Evolutionary conservation across 2,797 vertebrate species (phyloP), one percentile per base, ranked within the genome.

Genomic region (Psittacula echo): DNA sequence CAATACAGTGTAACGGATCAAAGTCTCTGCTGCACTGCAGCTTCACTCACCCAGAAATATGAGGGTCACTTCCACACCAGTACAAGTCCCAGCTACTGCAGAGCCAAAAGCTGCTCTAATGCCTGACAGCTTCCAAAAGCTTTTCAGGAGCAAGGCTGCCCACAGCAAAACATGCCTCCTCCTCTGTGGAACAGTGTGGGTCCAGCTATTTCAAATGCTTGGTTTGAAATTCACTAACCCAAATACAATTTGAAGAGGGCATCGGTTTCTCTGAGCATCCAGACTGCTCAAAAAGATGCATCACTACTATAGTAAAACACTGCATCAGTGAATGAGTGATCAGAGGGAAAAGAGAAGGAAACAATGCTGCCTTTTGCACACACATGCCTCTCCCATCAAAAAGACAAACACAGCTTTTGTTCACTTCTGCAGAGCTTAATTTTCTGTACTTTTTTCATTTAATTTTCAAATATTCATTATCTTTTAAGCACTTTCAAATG

Each of bases 1-100:
- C 37, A 44, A 50, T 90, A 66, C 54, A 86, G 91, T 48, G 34
- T 80, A 90, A 89, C 62, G 65, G 67, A 91, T 94, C 80, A 92
- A 92, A 90, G 74, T 71, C 64, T 92, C 37, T 80, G 67, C 80
- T 93, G 71, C 65, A 32, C 74, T 93, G 87, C 32, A 80, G 68
- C 42, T 95, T 85, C 86, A 85, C 65, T 96, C 83, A 93, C 67
- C 89, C 91, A 94, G 93, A 96, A 97, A 85, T 51, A 65, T 2
- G 77, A 85, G 47, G 77, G 70, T 82, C 76, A 56, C 18, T 72
- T 93, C 60, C 68, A 3, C 82, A 68, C 48, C 90, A 94, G 53
- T 62, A 73, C 61, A 61, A 90, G 27, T 73, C 68, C 32, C 37
- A 61, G 1, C 65, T 76, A 29, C 68, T 47, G 48, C 65, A 62